These are phyloP conservation scores for Drosophila flavopinicola DNA, from an alignment of 2,888 invertebrate species.

Conservation along the genomic window DNA sequence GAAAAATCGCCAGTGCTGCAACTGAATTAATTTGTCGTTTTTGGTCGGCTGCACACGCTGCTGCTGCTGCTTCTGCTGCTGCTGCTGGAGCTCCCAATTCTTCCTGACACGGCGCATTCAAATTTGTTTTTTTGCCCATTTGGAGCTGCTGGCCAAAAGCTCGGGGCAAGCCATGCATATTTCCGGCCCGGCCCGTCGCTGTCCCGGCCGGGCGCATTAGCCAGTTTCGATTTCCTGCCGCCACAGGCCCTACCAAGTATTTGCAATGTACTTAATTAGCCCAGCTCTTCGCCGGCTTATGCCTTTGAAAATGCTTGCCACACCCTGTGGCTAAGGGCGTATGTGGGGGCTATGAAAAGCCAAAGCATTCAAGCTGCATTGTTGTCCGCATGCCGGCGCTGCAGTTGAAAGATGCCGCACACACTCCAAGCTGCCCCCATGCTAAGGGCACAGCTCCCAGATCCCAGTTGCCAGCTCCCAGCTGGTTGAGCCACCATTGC, in stretches of 20 bases:
- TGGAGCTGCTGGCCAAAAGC: constrained; percentile 64
- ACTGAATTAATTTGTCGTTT: constrained; percentile 65
- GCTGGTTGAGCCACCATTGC: constrained; percentile 18
- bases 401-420: constrained; percentile 79
- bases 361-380: constrained; percentile 54
- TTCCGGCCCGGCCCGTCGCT: constrained; percentile 72
- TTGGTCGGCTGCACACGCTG: constrained; percentile 66
- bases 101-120: constrained; percentile 72
- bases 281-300: constrained; percentile 25
- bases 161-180: constrained; percentile 72
- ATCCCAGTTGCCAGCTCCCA: constrained; percentile 5
- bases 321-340: constrained; percentile 21
- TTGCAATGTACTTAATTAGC: constrained; percentile 69
- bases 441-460: constrained; percentile 30
- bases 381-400: constrained; percentile 64
- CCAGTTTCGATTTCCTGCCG: constrained; percentile 68
- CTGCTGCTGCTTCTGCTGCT: constrained; percentile 6
- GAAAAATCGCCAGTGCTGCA: constrained; percentile 46
- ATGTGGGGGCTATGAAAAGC: constrained; percentile 32
- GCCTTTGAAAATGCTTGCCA: constrained; percentile 45
- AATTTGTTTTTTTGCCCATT: constrained; percentile 59
- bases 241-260: constrained; percentile 59
- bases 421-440: constrained; percentile 43
- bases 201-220: constrained; percentile 42
- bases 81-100: constrained; percentile 51